Evolutionary conservation across 2,888 invertebrate genomes (phyloP).

Genomic region (Lordiphosa andalusiaca): DNA sequence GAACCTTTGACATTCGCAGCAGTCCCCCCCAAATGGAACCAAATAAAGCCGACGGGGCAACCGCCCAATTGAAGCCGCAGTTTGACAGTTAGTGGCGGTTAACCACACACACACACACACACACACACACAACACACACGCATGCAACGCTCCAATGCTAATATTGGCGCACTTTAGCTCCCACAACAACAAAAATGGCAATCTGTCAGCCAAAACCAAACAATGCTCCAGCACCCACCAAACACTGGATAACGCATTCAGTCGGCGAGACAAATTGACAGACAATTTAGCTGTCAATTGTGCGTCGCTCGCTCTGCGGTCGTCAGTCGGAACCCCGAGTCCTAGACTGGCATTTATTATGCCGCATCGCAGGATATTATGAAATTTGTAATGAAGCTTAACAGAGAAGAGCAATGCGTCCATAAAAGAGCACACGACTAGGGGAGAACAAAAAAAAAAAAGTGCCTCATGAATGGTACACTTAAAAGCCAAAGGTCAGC

Average conservation of each 20-base stretch:
- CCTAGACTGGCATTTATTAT: constrained; percentile 12
- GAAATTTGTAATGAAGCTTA: constrained; percentile 20
- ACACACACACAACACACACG: constrained; percentile 36
- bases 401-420: neutral
- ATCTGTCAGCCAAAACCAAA: constrained; percentile 57
- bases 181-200: constrained; percentile 32
- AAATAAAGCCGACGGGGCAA: constrained; percentile 21
- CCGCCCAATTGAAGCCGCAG: constrained; percentile 45
- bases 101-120: constrained; percentile 15
- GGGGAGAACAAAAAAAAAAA: neutral
- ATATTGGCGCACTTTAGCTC: constrained; percentile 42
- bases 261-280: constrained; percentile 71
- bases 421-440: neutral
- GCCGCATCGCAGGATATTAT: constrained; percentile 30
- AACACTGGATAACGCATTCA: constrained; percentile 47
- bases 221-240: constrained; percentile 26
- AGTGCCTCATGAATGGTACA: constrained; percentile 18
- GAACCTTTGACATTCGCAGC: constrained; percentile 43
- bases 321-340: constrained; percentile 31
- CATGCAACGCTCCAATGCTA: constrained; percentile 37
- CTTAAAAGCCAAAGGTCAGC: constrained; percentile 4
- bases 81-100: constrained; percentile 41
- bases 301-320: constrained; percentile 46
- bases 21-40: constrained; percentile 9
- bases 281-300: constrained; percentile 74